phyloP scores from a whole-genome alignment of 2,113 vertebrate species.

The Machaerirhynchus nigripectus region DNA sequence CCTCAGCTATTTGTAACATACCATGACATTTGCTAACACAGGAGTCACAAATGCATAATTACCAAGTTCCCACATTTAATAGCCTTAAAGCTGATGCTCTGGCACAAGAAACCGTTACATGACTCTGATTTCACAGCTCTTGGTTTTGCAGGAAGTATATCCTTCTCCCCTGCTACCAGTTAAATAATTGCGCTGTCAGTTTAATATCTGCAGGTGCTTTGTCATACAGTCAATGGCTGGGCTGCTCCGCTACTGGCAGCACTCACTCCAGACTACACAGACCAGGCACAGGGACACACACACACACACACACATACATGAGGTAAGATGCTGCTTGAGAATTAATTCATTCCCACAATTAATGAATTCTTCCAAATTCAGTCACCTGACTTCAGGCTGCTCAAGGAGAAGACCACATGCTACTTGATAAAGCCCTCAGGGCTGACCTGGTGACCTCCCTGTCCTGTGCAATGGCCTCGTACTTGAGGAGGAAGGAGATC shows the following conservation, averaged over 20 bases:
- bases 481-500: background rate
- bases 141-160: background rate
- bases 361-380: background rate
- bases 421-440: background rate
- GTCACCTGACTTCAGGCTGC: background rate
- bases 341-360: background rate
- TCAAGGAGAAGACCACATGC: rapidly evolving
- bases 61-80: background rate
- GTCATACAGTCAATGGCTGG: background rate
- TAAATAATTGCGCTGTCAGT: background rate
- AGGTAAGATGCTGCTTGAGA: background rate
- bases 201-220: background rate
- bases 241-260: background rate
- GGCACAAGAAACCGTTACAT: background rate
- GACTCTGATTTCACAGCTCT: background rate
- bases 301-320: rapidly evolving
- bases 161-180: background rate
- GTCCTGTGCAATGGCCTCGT: background rate
- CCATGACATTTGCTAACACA: background rate
- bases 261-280: background rate
- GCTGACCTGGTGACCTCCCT: background rate
- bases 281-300: background rate
- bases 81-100: background rate
- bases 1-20: background rate
- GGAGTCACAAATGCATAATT: background rate